Base-by-base conservation (phyloP, 1,140 invertebrate species). In the Cydia fagiglandana region DNA sequence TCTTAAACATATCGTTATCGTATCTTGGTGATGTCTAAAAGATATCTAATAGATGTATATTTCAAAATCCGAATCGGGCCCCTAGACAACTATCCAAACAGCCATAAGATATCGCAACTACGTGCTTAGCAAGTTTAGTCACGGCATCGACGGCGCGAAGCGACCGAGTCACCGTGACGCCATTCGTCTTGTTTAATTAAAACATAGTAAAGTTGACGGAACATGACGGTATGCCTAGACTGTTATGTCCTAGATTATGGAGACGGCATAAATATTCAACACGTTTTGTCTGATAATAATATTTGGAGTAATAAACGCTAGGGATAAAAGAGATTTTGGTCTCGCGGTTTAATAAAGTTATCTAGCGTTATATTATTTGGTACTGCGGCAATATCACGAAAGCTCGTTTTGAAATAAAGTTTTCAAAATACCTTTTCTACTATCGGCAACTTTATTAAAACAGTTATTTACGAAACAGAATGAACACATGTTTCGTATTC, bases 171-270 rank as follows among this genome's bases (percentile, higher is more conserved):
- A 38, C 15, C 13, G 73, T 74, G 77, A 75, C 75, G 77, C 77
- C 80, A 80, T 80, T 81, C 76, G 78, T 83, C 79, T 80, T 74
- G 64, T 80, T 82, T 82, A 83, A 83, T 82, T 80, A 80, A 80
- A 82, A 78, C 64, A 61, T 64, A 73, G 76, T 70, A 38, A 70
- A 70, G 66, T 70, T 38, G 66, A 70, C 66, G 66, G 66, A 38
- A 70, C 66, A 68, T 64, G 64, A 45, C 34, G 45, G 56, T 28
- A 74, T 73, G 56, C 53, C 41, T 73, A 28, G 73, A 53, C 6
- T 17, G 28, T 30, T 56, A 78, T 76, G 34, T 68, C 53, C 70
- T 76, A 77, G 82, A 84, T 81, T 84, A 80, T 74, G 41, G 73
- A 76, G 45, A 78, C 74, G 73, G 74, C 77, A 81, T 81, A 80